Evolutionary conservation across 2,888 invertebrate genomes (phyloP).

Genomic region (Apantesis nais): DNA sequence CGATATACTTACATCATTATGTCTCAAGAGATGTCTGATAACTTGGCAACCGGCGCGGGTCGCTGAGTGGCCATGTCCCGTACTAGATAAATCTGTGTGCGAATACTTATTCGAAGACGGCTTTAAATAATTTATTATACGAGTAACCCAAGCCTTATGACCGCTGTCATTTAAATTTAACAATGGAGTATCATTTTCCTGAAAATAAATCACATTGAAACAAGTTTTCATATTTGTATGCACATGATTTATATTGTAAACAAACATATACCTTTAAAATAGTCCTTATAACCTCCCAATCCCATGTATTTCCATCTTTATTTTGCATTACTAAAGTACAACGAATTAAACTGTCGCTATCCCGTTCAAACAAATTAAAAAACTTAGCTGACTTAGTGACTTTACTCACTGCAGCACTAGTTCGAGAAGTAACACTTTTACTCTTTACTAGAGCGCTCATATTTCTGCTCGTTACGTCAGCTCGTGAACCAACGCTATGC

Average conservation of each 20-base stretch:
- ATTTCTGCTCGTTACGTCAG: conserved; percentile 77
- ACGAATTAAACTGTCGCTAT: conserved; percentile 89
- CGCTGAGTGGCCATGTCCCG: conserved; percentile 86
- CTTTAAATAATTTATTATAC: conserved; percentile 93
- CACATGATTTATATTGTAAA: neutral
- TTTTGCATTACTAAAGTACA: conserved; percentile 93
- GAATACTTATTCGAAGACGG: conserved; percentile 96
- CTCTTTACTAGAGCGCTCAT: conserved; percentile 79
- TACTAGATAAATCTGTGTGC: conserved; percentile 89
- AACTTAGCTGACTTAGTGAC: conserved; percentile 78
- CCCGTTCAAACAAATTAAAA: conserved; percentile 85
- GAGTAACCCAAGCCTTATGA: conserved; percentile 83
- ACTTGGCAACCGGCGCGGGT: conserved; percentile 90
- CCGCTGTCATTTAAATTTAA: conserved; percentile 76
- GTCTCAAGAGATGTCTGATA: conserved; percentile 89
- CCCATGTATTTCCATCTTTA: conserved; percentile 94
- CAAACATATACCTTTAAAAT: conserved; percentile 88
- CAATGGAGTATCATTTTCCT: conserved; percentile 72
- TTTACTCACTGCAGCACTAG: conserved; percentile 74
- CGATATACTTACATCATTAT: conserved; percentile 85
- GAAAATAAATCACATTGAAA: conserved; percentile 6
- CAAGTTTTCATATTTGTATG: neutral
- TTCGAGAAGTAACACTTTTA: conserved; percentile 79
- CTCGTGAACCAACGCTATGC: conserved; percentile 77
- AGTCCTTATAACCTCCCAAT: conserved; percentile 96